Conservation (phyloP, 2,797 vertebrate genomes). For the Gymnoscopelus braueri region DNA sequence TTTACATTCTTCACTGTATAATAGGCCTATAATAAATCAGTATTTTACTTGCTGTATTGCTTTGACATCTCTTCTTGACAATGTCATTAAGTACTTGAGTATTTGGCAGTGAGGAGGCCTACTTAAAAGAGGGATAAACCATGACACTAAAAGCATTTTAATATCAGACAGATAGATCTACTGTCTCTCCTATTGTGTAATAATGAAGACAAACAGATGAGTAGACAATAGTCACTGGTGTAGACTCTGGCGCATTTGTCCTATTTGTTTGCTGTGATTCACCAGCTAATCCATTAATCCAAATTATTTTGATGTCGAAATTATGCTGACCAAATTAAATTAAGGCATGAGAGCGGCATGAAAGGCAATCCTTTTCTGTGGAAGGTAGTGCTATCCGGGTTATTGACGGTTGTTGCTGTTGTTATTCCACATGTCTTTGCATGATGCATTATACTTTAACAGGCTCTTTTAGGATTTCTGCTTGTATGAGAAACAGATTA, state of each 20-base stretch:
- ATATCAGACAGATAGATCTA: slow-evolving; percentile 22
- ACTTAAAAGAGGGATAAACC: slow-evolving; percentile 41
- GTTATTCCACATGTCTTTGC: slow-evolving; percentile 2
- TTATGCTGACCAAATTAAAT: background rate
- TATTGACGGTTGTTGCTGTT: background rate
- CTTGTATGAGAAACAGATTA: slow-evolving; percentile 5
- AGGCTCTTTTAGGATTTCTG: background rate
- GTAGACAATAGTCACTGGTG: slow-evolving; percentile 7
- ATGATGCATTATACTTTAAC: background rate
- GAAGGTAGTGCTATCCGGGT: background rate
- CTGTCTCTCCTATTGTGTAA: slow-evolving; percentile 13
- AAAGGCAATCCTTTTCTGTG: background rate
- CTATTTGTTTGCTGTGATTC: background rate
- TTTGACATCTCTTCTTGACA: slow-evolving; percentile 19
- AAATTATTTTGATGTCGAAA: background rate
- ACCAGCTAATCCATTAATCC: background rate
- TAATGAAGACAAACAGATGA: slow-evolving; percentile 13
- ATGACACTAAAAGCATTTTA: slow-evolving; percentile 42
- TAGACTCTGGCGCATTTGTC: background rate
- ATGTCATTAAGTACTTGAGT: slow-evolving; percentile 30
- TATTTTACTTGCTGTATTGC: slow-evolving; percentile 9
- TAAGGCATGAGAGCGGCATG: background rate
- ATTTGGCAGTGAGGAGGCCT: slow-evolving; percentile 31
- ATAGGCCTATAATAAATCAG: slow-evolving; percentile 5
- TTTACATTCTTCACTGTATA: too few relatives aligned